Evolutionary conservation across 2,797 vertebrate genomes (phyloP), one percentile per base, ranked within the genome.

Genomic region (Apogon hyalosoma): DNA sequence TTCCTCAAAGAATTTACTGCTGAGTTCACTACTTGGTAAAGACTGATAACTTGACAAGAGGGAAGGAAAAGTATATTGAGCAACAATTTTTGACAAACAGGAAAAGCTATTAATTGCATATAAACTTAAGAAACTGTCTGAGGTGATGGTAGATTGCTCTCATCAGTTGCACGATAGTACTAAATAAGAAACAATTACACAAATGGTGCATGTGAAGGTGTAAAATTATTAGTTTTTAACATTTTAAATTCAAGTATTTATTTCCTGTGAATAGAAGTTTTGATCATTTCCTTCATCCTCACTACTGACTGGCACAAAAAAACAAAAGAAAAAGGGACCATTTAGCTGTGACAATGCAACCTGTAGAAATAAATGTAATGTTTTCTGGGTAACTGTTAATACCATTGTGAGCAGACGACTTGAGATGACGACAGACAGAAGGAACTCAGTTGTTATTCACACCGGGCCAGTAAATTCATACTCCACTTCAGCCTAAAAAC

Each of bases 381-480:
- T 28, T 28, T 28, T 28, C 24, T 28, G 21, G 3, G 14, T 15
- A 28, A 28, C 9, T 59, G 42, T 59, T 46, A 59, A 15, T 79
- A 86, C 83, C 87, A 89, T 90, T 12, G 13, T 75, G 0, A 54
- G 43, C 39, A 42, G 57, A 9, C 28, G 62, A n/a, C 28, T 60
- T 16, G 33, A 2, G 31, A 38, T n/a, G 52, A 10, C 4, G 31
- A 38, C n/a, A 54, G 43, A 31, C 42, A 12, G 38, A 2, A 13
- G 15, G 51, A 49, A 28, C 13, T 76, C 1, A 68, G 24, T 1
- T 33, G 63, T 65, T 59, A 53, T 38, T 31, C 45, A 36, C 50
- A 9, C 24, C 5, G 49, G n/a, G 31, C 18, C 67, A n/a, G 47
- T 3, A 16, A 16, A 64, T 11, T 69, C 87, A 87, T 79, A 12